Conservation (phyloP, 1,140 invertebrate genomes). For the Diplogasteroides magnus region DNA sequence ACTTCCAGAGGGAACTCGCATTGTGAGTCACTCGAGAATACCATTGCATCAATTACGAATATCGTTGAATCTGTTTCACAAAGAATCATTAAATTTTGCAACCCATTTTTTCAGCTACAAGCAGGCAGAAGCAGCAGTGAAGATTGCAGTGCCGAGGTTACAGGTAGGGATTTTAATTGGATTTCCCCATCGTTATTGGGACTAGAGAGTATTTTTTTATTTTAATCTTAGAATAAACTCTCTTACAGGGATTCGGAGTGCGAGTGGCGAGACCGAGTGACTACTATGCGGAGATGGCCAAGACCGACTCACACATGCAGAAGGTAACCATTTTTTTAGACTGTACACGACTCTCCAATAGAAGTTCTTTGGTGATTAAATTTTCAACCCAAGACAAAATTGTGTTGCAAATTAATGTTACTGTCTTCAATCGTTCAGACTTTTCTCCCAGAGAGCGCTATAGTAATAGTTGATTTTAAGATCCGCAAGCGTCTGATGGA, state of each 20-base stretch:
- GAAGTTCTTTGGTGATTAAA: too few relatives aligned
- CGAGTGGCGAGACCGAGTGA: constrained; percentile 69
- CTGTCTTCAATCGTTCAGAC: background rate
- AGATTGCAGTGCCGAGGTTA: constrained; percentile 39
- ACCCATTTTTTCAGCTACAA: constrained; percentile 42
- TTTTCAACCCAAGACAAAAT: too few relatives aligned
- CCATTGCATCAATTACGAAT: background rate
- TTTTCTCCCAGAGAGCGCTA: too few relatives aligned
- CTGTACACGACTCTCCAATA: too few relatives aligned
- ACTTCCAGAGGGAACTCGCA: constrained; percentile 43
- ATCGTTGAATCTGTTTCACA: background rate
- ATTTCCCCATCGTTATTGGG: too few relatives aligned
- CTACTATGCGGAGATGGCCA: constrained; percentile 98
- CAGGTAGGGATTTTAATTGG: too few relatives aligned
- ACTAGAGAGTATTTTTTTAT: too few relatives aligned
- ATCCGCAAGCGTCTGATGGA: constrained; percentile 75
- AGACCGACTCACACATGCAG: constrained; percentile 93
- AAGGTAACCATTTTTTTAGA: too few relatives aligned
- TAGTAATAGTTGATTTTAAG: too few relatives aligned
- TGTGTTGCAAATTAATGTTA: constrained; percentile 13
- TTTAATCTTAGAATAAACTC: too few relatives aligned
- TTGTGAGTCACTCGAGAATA: constrained; percentile 40
- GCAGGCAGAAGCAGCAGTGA: constrained; percentile 43
- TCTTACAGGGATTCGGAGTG: constrained; percentile 23
- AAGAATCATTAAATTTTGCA: background rate